Conservation (phyloP, 2,888 invertebrate genomes). For the Mongoloraphidia duomilia region DNA sequence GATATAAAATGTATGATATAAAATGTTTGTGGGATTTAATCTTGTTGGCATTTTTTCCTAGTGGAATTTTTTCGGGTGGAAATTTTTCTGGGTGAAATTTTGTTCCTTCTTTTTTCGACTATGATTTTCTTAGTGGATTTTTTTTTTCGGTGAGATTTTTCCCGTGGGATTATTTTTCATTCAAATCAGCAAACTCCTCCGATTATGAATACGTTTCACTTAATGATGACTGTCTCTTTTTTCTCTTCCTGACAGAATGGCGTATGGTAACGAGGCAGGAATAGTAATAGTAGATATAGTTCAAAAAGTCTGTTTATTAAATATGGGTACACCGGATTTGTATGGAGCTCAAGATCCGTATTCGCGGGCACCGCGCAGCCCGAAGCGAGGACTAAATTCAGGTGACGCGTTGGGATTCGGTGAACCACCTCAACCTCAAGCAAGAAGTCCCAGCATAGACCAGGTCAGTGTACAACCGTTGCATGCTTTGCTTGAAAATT, state of each 20-base stretch:
- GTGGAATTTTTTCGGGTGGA: neutral
- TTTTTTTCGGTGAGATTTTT: conserved; percentile 1
- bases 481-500: conserved; percentile 1
- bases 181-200: neutral
- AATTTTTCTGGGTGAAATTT: neutral
- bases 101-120: neutral
- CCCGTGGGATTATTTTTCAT: neutral
- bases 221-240: neutral
- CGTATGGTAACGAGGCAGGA: conserved; percentile 94
- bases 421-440: conserved; percentile 39
- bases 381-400: conserved; percentile 39
- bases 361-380: conserved; percentile 64
- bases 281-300: conserved; percentile 89
- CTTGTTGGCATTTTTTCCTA: neutral
- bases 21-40: too few species aligned
- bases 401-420: conserved; percentile 28
- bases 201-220: neutral
- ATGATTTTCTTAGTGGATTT: neutral
- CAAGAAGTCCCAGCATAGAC: conserved; percentile 76
- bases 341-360: conserved; percentile 83
- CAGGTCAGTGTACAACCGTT: conserved; percentile 48
- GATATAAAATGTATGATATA: too few species aligned
- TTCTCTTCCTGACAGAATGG: conserved; percentile 50
- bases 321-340: conserved; percentile 79
- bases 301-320: conserved; percentile 77